These are phyloP conservation scores for Leptopilina boulardi DNA, from an alignment of 1,140 invertebrate genomes.

Conservation along the genomic window DNA sequence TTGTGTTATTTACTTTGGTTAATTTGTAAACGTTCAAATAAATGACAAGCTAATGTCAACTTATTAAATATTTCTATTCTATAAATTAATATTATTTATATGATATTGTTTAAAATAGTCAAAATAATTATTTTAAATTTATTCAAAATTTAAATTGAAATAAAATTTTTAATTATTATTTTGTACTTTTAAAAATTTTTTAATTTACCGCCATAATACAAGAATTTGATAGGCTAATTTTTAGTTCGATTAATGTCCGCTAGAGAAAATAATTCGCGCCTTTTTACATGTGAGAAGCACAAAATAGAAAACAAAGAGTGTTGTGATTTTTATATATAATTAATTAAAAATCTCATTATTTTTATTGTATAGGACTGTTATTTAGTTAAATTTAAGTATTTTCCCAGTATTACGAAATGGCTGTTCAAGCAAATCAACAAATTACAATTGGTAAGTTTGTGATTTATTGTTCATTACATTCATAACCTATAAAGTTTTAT, in stretches of 20 bases:
- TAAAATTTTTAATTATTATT: no score
- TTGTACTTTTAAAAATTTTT: background rate
- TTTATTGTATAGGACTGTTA: background rate
- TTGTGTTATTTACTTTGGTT: background rate
- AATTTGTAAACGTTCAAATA: background rate
- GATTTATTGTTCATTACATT: background rate
- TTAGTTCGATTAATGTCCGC: background rate
- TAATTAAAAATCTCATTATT: background rate
- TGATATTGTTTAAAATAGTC: no score
- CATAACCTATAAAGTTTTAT: conserved; percentile 35
- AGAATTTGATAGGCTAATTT: background rate
- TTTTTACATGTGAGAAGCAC: background rate
- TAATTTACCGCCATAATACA: background rate
- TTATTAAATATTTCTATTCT: background rate
- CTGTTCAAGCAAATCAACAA: conserved; percentile 65
- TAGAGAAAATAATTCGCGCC: background rate
- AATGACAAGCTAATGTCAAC: background rate
- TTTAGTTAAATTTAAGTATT: background rate
- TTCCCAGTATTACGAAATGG: conserved; percentile 50
- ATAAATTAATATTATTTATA: no score
- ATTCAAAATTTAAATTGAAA: no score
- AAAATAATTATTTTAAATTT: background rate
- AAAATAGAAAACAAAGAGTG: background rate
- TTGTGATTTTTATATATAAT: background rate
- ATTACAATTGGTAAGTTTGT: conserved; percentile 57